phyloP scores from a whole-genome alignment of 2,113 vertebrate species.

The Oncorhynchus tshawytscha region DNA sequence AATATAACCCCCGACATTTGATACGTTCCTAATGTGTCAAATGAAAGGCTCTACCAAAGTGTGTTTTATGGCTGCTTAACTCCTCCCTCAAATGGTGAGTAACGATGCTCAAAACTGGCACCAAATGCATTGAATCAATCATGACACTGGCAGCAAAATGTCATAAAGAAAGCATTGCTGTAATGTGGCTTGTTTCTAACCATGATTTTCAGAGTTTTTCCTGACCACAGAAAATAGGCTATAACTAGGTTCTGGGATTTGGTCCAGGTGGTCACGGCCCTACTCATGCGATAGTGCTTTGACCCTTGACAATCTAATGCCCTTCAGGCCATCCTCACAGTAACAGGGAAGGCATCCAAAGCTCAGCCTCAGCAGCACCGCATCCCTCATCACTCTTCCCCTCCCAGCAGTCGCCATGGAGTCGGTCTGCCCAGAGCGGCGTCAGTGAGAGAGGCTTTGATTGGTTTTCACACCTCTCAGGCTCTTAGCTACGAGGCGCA shows the following conservation, averaged over 20 bases:
- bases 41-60: not conserved
- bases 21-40: not conserved
- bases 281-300: too few relatives aligned
- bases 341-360: not conserved
- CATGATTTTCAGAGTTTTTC: not conserved
- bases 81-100: not conserved
- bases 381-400: not conserved
- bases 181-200: not conserved
- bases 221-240: not conserved
- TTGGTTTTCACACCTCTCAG: constrained; percentile 40
- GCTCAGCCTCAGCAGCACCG: not conserved
- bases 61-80: not conserved
- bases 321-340: not conserved
- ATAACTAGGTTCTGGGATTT: not conserved
- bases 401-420: not conserved
- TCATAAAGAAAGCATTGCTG: not conserved
- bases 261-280: not conserved
- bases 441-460: constrained; percentile 20
- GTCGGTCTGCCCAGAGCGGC: not conserved
- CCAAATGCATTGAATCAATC: not conserved
- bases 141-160: not conserved
- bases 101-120: not conserved
- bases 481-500: constrained; percentile 20
- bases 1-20: too few relatives aligned
- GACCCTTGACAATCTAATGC: too few relatives aligned